Evolutionary conservation across 2,888 invertebrate species (phyloP), one percentile per base, ranked within the genome.

Genomic region (Eristalis tenax): DNA sequence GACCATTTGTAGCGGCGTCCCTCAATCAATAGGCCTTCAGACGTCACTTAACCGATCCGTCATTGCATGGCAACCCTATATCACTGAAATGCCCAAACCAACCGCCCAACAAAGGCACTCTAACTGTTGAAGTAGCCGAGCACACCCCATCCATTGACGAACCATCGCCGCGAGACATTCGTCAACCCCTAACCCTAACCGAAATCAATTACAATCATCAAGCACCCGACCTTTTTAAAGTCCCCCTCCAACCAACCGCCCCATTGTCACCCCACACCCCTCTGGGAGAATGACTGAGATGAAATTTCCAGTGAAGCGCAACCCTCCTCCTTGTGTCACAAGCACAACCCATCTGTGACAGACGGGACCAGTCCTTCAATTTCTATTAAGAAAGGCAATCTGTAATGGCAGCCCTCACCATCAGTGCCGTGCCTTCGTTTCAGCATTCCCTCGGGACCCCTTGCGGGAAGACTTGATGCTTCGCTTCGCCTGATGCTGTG

Each of bases 341-440:
- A 50, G 22, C 38, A 38, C 64, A 50, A 50, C 8, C 50, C 50
- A 50, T 50, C 50, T 50, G 50, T 50, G 50, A 50, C 50, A 50
- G 50, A 50, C 50, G 18, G 50, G 50, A 18, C 50, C 18, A 50
- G 50, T 38, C 35, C 64, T 38, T 43, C 71, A 71, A 71, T 71
- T 71, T 71, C 56, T 28, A 76, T 76, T 68, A 50, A 76, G 68
- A 68, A 76, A 68, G 76, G 59, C 76, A 76, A 76, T 76, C 76
- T 76, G 76, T 75, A 59, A 43, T 59, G 50, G 40, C 66, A 66
- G 38, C 28, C 57, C 35, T 38, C 23, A 18, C 18, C 23, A 10
- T 4, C 23, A 4, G 26, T 26, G 26, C 26, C 1, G 23, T 11
- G 18, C 18, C 38, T 13, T 38, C 38, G 38, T 38, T 13, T 38